A percentile compares a stretch with the other conserved stretches of the same genome.
Evolutionary conservation across 2,888 invertebrate genomes (phyloP).

Genomic region (Phyllotreta striolata): DNA sequence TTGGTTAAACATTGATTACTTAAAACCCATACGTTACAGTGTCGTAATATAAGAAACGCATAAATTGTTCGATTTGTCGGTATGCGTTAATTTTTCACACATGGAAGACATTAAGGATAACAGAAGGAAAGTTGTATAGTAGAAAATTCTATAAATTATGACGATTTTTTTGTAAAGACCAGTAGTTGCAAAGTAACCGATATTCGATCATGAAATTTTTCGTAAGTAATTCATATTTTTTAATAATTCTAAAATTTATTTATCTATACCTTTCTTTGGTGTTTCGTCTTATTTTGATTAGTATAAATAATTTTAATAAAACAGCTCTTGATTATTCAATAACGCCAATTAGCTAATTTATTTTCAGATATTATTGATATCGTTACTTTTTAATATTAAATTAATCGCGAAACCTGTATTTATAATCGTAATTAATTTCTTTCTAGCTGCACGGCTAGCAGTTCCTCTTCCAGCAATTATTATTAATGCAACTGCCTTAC

Average conservation of each 20-base stretch:
- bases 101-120: constrained; percentile 36
- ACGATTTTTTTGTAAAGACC: constrained; percentile 19
- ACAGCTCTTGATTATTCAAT: too few species aligned
- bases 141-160: constrained; percentile 38
- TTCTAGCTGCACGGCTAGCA: too few species aligned
- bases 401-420: not conserved
- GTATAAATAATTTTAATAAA: not conserved
- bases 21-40: not conserved
- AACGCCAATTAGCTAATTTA: not conserved
- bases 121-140: constrained; percentile 36
- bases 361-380: not conserved
- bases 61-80: constrained; percentile 18
- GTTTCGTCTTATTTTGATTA: not conserved
- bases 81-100: constrained; percentile 20
- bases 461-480: too few species aligned
- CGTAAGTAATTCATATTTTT: constrained; percentile 40
- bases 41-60: constrained; percentile 20
- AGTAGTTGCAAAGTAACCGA: constrained; percentile 15
- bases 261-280: not conserved
- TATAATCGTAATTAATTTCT: too few species aligned
- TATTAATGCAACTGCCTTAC: too few species aligned
- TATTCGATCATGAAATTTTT: constrained; percentile 41
- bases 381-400: constrained; percentile 1
- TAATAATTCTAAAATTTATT: not conserved
- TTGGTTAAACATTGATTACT: constrained; percentile 7